A percentile compares a stretch with the other conserved stretches of the same genome.
Conservation (phyloP, 1,140 invertebrate species). For the Neodiprion lecontei region DNA sequence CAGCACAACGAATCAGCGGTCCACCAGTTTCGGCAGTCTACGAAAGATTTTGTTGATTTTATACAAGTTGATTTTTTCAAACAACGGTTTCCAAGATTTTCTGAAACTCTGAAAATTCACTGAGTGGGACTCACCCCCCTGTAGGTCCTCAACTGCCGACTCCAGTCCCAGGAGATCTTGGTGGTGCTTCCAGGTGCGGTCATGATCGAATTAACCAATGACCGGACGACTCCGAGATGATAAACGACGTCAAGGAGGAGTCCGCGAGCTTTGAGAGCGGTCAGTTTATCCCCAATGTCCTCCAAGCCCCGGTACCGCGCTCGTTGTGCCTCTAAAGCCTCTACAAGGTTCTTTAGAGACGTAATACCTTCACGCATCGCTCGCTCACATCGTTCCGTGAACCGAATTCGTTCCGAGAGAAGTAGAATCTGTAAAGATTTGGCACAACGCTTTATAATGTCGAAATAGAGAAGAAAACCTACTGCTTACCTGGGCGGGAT, state of each 20-base stretch:
- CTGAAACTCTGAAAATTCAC: constrained; percentile 37
- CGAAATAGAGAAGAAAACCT: not conserved
- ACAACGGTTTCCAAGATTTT: constrained; percentile 49
- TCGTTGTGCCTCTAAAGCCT: constrained; percentile 52
- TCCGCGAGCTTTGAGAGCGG: constrained; percentile 61
- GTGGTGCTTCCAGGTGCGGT: constrained; percentile 36
- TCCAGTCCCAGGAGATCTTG: constrained; percentile 83
- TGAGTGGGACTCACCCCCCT: constrained; percentile 41
- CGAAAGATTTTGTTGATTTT: not conserved
- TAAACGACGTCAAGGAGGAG: constrained; percentile 95
- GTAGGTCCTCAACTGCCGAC: constrained; percentile 84
- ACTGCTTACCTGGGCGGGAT: constrained; percentile 51
- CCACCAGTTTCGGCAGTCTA: constrained; percentile 54
- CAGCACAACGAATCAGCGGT: constrained; percentile 77
- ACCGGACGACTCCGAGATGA: constrained; percentile 82
- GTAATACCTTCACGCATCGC: constrained; percentile 45
- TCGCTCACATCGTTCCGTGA: constrained; percentile 53
- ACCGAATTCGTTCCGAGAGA: constrained; percentile 51
- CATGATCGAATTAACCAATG: constrained; percentile 68
- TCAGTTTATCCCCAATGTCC: constrained; percentile 60
- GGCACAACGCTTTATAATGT: constrained; percentile 9
- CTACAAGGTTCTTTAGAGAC: constrained; percentile 48
- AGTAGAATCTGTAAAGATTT: constrained; percentile 46
- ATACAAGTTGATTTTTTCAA: not conserved
- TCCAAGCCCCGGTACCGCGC: constrained; percentile 51